phyloP scores from a whole-genome alignment of 2,797 vertebrate genomes.

The Coreius guichenoti region DNA sequence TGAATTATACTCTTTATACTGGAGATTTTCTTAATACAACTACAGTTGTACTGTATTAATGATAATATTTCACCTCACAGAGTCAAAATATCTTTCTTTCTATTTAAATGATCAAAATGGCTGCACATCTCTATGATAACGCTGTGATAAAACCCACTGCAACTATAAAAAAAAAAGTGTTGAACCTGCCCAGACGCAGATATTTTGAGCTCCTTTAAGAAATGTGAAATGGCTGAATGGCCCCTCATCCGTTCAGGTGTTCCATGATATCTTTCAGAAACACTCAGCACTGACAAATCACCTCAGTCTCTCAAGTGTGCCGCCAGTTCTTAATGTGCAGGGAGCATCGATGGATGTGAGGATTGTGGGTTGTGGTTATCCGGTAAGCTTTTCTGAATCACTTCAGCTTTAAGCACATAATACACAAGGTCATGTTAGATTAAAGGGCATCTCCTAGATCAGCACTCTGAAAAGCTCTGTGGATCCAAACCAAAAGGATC shows the following conservation, averaged over 20 bases:
- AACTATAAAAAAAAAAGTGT: conserved; percentile 32
- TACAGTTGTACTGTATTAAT: conserved; percentile 33
- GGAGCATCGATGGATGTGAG: not conserved
- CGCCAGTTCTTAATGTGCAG: conserved; percentile 2
- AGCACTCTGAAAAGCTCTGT: not conserved
- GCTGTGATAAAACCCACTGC: conserved; percentile 8
- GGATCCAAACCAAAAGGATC: conserved; percentile 25
- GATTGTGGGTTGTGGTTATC: conserved; percentile 13
- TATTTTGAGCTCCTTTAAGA: conserved; percentile 29
- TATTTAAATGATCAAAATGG: not conserved
- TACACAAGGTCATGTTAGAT: conserved; percentile 25
- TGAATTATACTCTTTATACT: not conserved
- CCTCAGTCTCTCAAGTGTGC: not conserved
- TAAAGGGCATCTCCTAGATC: not conserved
- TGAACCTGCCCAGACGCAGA: conserved; percentile 35
- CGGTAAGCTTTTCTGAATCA: conserved; percentile 21
- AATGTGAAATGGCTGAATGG: conserved; percentile 35
- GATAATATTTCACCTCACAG: conserved; percentile 29
- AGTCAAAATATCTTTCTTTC: conserved; percentile 16
- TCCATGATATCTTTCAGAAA: conserved; percentile 43
- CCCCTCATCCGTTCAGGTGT: conserved; percentile 27
- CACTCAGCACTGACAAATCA: conserved; percentile 18
- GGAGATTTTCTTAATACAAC: conserved; percentile 50
- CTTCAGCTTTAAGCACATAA: conserved; percentile 29
- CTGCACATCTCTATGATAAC: not conserved